A percentile compares a stretch with the other conserved stretches of the same genome.
Evolutionary conservation across 2,888 invertebrate species (phyloP).

Genomic region (Scotopteryx bipunctaria): DNA sequence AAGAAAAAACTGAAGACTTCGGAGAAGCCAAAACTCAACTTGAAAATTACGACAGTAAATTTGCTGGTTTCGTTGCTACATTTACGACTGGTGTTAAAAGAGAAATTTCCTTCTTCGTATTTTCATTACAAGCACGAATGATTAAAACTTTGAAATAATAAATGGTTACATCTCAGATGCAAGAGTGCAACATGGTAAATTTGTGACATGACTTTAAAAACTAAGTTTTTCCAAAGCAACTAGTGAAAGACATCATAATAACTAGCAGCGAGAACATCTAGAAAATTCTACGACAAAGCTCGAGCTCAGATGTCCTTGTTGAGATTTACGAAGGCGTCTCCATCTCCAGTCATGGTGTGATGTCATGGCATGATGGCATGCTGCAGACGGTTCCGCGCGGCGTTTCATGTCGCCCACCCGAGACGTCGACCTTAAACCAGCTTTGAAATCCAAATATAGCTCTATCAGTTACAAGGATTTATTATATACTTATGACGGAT

Average conservation of each 20-base stretch:
- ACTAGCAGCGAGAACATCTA: slow-evolving; percentile 1
- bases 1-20: background rate
- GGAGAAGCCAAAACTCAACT: background rate
- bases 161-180: too few species aligned
- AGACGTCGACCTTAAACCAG: slow-evolving; percentile 40
- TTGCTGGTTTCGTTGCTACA: background rate
- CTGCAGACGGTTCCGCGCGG: slow-evolving; percentile 30
- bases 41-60: background rate
- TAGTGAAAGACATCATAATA: too few species aligned
- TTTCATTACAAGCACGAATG: background rate
- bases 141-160: background rate
- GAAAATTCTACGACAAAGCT: slow-evolving; percentile 7
- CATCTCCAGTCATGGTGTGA: slow-evolving; percentile 32
- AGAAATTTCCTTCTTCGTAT: background rate
- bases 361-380: slow-evolving; percentile 32
- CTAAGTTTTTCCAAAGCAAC: too few species aligned
- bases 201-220: too few species aligned
- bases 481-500: slow-evolving; percentile 24
- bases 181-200: too few species aligned
- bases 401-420: slow-evolving; percentile 44
- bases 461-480: slow-evolving; percentile 31
- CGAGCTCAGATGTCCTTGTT: slow-evolving; percentile 28
- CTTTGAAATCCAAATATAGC: slow-evolving; percentile 39
- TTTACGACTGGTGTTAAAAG: background rate
- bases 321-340: slow-evolving; percentile 23